Conservation (phyloP, 2,113 vertebrate species). For the Elgaria multicarinata region DNA sequence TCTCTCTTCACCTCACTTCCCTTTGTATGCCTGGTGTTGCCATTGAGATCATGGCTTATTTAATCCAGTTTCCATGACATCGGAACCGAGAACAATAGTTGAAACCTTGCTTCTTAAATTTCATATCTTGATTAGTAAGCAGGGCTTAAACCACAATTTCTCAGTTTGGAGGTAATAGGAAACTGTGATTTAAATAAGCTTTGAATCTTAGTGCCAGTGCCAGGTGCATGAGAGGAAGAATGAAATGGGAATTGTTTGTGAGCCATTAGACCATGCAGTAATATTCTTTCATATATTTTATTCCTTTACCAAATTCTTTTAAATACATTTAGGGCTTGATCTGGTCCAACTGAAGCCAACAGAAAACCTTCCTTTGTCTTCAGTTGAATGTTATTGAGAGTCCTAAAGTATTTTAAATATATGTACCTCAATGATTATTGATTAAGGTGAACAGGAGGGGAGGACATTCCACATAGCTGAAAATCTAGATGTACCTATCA, state of each 20-base stretch:
- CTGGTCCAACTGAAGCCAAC: not conserved
- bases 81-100: not conserved
- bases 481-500: not conserved
- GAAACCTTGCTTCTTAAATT: not conserved
- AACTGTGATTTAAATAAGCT: not conserved
- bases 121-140: not conserved
- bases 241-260: too few relatives aligned
- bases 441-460: not conserved
- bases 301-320: conserved; percentile 10
- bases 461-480: not conserved
- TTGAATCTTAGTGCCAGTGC: too few relatives aligned
- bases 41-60: not conserved
- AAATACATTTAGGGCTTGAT: not conserved
- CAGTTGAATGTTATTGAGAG: conserved; percentile 3
- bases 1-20: not conserved
- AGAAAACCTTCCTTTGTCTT: conserved; percentile 17
- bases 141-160: not conserved
- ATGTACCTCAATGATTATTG: not conserved
- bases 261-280: not conserved
- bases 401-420: not conserved
- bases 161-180: not conserved
- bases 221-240: too few relatives aligned
- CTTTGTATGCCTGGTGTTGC: not conserved
- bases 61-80: not conserved
- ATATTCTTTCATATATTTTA: not conserved